Evolutionary conservation across 2,797 vertebrate genomes (phyloP), one percentile per base, ranked within the genome.

Genomic region (Neoniphon sammara): DNA sequence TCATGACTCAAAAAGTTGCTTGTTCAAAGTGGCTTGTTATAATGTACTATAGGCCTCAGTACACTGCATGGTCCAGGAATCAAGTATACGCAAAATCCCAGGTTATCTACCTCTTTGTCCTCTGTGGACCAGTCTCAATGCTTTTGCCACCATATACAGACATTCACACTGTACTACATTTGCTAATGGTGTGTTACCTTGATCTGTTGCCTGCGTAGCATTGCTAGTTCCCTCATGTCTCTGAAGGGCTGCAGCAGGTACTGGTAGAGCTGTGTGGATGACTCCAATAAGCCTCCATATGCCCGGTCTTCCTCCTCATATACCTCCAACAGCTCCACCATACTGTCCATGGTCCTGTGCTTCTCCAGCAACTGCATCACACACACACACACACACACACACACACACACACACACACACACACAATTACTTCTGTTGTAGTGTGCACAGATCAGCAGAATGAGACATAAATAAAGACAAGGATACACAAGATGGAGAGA

Each of bases 221-320:
- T 98, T 0, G 98, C 97, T 8, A 99, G 95, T 68, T 99, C 98
- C 78, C 98, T 94, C 97, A 99, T 98, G 91, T 99, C 97, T 91
- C 97, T 94, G 88, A 99, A 99, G 20, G 98, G 98, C 82, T 99
- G 98, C 52, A 99, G 93, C 73, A 99, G 93, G 83, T 98, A 99
- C 91, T 99, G 98, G 85, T 98, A 98, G 20, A 99, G 94, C 81
- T 98, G 96, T 0, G 95, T 98, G 23, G 97, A 98, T 39, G 97
- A 94, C 89, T 98, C 97, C 85, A 97, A 95, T 77, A 99, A 94
- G 30, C 88, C 95, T 50, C 94, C 92, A 21, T 96, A 99, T 3
- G 96, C 96, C 80, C 96, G 95, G 78, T 99, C 97, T 87, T 99
- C 97, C 90, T 96, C 93, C 62, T 96, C 94, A 86, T 99, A 98